phyloP scores from a whole-genome alignment of 2,888 invertebrate species.

The Penaeus monodon region DNA sequence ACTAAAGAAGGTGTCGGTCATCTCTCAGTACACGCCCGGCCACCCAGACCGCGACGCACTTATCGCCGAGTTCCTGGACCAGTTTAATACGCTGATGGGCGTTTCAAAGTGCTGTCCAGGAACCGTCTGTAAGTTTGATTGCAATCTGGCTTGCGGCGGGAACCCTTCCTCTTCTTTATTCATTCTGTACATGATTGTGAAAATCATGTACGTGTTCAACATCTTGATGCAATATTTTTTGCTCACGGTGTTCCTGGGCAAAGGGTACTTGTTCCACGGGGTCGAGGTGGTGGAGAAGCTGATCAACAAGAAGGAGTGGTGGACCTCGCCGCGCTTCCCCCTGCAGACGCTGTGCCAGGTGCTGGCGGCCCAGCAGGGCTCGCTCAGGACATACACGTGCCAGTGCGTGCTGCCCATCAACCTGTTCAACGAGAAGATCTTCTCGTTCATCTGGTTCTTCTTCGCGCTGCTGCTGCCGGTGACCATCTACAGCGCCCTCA shows the following conservation, averaged over 20 bases:
- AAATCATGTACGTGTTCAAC: constrained; percentile 70
- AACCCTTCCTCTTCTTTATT: constrained; percentile 67
- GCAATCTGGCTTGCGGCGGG: constrained; percentile 65
- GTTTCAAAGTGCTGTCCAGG: constrained; percentile 67
- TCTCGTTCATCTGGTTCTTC: constrained; percentile 69
- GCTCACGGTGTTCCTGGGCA: constrained; percentile 69
- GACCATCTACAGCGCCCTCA: constrained; percentile 67
- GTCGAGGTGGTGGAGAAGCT: constrained; percentile 67
- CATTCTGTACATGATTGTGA: constrained; percentile 69
- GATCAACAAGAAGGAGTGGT: constrained; percentile 68
- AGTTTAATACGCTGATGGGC: constrained; percentile 68
- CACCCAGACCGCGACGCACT: constrained; percentile 68
- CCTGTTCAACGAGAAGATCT: constrained; percentile 69
- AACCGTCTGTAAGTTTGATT: constrained; percentile 65
- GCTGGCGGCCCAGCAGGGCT: constrained; percentile 68
- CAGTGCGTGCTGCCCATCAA: constrained; percentile 69
- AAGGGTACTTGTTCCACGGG: constrained; percentile 68
- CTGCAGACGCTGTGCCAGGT: constrained; percentile 70
- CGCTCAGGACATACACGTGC: constrained; percentile 68
- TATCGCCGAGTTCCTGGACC: constrained; percentile 68
- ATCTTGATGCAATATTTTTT: constrained; percentile 69
- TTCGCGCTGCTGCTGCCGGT: constrained; percentile 68
- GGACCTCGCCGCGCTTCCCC: constrained; percentile 70
- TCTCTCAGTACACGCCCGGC: constrained; percentile 67
- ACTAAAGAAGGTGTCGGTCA: constrained; percentile 67